These are phyloP conservation scores for Montipora foliosa DNA, from an alignment of 64 coral and sea anemone species.

Conservation along the genomic window DNA sequence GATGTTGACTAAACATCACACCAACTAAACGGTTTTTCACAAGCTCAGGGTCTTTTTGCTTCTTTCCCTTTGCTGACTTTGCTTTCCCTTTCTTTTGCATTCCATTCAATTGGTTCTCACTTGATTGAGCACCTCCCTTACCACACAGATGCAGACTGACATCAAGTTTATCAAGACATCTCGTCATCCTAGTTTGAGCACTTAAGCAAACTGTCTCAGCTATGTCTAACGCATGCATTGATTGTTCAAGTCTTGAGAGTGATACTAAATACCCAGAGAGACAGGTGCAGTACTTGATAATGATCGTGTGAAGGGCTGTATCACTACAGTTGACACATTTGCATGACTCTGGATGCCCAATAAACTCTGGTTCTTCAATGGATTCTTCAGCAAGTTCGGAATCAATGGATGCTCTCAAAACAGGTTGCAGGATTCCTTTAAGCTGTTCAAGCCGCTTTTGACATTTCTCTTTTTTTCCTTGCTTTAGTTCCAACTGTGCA, in stretches of 20 bases:
- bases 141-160: constrained; percentile 34
- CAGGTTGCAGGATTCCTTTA: constrained; percentile 61
- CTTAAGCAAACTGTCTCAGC: constrained; percentile 49
- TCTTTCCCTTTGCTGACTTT: constrained; percentile 29
- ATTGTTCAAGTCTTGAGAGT: constrained; percentile 31
- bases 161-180: constrained; percentile 56
- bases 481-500: constrained; percentile 62
- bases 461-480: constrained; percentile 63
- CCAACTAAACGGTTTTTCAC: not conserved
- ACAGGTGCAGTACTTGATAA: constrained; percentile 41
- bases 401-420: not conserved
- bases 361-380: constrained; percentile 54
- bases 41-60: not conserved
- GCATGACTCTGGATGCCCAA: constrained; percentile 65
- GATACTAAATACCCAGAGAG: constrained; percentile 62
- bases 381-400: not conserved
- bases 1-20: constrained; percentile 52
- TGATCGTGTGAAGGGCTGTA: constrained; percentile 63
- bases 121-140: not conserved
- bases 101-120: not conserved
- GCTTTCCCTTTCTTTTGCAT: constrained; percentile 47
- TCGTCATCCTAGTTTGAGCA: constrained; percentile 34
- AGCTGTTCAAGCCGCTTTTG: constrained; percentile 57
- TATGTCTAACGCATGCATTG: constrained; percentile 14
- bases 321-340: constrained; percentile 75